Percentiles rank a stretch among this genome's conserved stretches.
Conservation (phyloP, 2,113 vertebrate species). For the Equus przewalskii region DNA sequence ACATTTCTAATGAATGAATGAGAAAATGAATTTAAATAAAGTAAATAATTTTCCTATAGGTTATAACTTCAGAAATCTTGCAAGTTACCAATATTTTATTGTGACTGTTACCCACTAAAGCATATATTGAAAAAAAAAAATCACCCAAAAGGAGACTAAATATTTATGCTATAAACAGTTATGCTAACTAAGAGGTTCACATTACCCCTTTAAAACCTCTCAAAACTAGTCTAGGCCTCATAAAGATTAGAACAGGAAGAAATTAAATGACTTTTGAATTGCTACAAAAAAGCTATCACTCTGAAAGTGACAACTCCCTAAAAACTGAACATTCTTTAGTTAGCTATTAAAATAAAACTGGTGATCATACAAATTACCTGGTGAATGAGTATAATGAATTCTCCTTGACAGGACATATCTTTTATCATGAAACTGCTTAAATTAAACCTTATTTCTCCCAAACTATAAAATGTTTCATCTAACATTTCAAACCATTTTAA, state of each 20-base stretch:
- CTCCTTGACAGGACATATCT: not conserved
- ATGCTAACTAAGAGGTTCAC: not conserved
- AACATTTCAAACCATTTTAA: conserved; percentile 49
- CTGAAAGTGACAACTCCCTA: not conserved
- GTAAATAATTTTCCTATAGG: not conserved
- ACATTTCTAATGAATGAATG: not conserved
- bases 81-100: conserved; percentile 17
- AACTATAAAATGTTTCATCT: conserved; percentile 10
- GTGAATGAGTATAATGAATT: not conserved
- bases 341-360: conserved; percentile 56
- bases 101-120: conserved; percentile 14
- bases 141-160: not conserved
- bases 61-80: not conserved
- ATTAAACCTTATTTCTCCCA: not conserved
- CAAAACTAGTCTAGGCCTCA: conserved; percentile 21
- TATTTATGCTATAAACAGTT: not conserved
- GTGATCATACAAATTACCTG: not conserved
- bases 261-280: conserved; percentile 39
- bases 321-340: conserved; percentile 12
- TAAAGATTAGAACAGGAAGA: conserved; percentile 9
- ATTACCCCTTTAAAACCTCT: not conserved
- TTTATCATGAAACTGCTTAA: conserved; percentile 36
- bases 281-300: not conserved
- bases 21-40: conserved; percentile 49
- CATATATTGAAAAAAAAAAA: not conserved